Conservation (phyloP, 2,113 vertebrate species). For the Tamias sibiricus region DNA sequence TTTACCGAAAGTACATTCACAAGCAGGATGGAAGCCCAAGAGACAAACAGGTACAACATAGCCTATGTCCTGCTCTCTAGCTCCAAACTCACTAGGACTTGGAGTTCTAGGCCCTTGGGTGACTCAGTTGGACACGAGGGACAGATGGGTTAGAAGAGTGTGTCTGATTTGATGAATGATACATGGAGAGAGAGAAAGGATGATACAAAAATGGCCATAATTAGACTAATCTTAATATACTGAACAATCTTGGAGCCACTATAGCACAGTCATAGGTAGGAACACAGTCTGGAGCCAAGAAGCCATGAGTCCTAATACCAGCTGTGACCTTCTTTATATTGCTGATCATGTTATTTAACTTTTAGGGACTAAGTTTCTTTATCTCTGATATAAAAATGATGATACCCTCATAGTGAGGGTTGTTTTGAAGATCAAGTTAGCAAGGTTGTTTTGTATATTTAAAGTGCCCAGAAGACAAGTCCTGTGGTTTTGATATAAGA, state of each 20-base stretch:
- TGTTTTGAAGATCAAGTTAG: not conserved
- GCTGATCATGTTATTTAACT: not conserved
- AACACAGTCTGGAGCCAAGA: not conserved
- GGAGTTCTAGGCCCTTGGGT: not conserved
- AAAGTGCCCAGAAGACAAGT: not conserved
- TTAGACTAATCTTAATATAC: not conserved
- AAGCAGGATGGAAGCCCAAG: not conserved
- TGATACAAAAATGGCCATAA: not conserved
- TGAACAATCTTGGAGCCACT: not conserved
- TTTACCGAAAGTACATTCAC: not conserved
- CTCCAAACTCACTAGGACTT: not conserved
- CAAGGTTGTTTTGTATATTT: not conserved
- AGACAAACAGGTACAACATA: not conserved
- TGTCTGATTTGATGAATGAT: not conserved
- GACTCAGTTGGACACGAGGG: no score
- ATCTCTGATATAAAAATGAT: not conserved
- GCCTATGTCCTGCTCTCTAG: not conserved
- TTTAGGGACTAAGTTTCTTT: not conserved
- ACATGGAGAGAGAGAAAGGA: not conserved
- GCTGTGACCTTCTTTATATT: not conserved
- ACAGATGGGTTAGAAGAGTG: not conserved
- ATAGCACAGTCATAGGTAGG: not conserved
- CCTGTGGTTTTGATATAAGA: not conserved
- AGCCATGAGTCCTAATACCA: not conserved
- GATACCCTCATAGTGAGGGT: not conserved